These are phyloP conservation scores for Lydus trimaculatus DNA, from an alignment of 2,888 invertebrate genomes.

Conservation along the genomic window DNA sequence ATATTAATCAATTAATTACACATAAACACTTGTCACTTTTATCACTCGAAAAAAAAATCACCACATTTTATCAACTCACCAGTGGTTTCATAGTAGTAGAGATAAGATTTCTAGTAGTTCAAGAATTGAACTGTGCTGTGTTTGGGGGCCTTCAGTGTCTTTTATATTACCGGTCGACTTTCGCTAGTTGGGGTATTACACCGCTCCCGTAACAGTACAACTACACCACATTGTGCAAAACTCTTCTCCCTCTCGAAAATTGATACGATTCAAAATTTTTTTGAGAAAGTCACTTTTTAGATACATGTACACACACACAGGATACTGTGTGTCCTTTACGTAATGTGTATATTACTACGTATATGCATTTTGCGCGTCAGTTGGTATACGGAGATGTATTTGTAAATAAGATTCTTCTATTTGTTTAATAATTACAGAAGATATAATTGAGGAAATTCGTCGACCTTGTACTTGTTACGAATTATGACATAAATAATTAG, in stretches of 20 bases:
- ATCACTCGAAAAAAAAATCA: neutral
- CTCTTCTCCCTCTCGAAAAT: conserved; percentile 49
- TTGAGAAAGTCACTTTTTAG: conserved; percentile 56
- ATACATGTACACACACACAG: conserved; percentile 28
- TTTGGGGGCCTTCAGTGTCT: conserved; percentile 63
- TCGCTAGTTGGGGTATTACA: conserved; percentile 59
- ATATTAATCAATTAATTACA: conserved; percentile 8
- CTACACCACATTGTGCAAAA: conserved; percentile 53
- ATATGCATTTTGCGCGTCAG: conserved; percentile 40
- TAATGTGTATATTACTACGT: conserved; percentile 50
- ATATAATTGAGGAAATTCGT: conserved; percentile 34
- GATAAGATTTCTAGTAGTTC: conserved; percentile 58
- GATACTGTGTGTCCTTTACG: conserved; percentile 55
- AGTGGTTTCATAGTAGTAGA: conserved; percentile 62
- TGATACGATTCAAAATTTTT: conserved; percentile 45
- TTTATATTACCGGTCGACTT: conserved; percentile 67
- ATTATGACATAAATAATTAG: neutral
- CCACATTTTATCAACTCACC: conserved; percentile 59
- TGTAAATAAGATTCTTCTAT: neutral
- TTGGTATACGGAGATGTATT: conserved; percentile 35
- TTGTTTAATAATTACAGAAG: neutral
- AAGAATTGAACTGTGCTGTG: conserved; percentile 67
- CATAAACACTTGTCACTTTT: neutral
- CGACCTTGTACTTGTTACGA: conserved; percentile 45
- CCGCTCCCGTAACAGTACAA: conserved; percentile 46